Percentiles rank a stretch among this genome's conserved stretches.
Conservation (phyloP, 2,888 invertebrate species). For the Acrobeloides nanus region DNA sequence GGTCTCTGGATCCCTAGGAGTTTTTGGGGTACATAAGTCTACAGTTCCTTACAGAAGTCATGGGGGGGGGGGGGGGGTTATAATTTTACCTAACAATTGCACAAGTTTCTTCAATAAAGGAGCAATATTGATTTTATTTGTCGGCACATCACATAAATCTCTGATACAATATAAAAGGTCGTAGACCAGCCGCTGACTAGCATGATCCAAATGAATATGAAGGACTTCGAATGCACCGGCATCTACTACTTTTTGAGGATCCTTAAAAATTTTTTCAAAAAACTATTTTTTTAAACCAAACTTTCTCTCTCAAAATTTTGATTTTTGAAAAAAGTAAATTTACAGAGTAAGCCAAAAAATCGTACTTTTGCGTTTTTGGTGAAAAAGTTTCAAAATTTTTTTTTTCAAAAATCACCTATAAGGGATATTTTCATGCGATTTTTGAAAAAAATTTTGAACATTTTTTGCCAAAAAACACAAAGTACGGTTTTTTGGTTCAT, state of each 20-base stretch:
- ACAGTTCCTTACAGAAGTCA: too few relatives aligned
- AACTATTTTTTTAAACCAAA: neutral
- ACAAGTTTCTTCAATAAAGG: constrained; percentile 19
- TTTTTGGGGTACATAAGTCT: too few relatives aligned
- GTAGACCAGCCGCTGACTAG: constrained; percentile 29
- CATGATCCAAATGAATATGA: constrained; percentile 22
- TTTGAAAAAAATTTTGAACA: too few relatives aligned
- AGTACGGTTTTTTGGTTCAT: too few relatives aligned
- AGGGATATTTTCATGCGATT: too few relatives aligned
- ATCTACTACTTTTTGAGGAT: constrained; percentile 18
- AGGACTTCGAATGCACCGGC: constrained; percentile 22
- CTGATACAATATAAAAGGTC: constrained; percentile 33
- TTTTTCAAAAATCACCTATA: too few relatives aligned
- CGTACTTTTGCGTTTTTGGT: too few relatives aligned
- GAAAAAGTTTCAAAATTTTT: too few relatives aligned
- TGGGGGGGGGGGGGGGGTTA: neutral
- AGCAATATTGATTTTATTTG: constrained; percentile 9
- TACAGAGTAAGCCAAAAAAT: neutral
- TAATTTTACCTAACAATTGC: constrained; percentile 14
- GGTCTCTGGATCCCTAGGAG: neutral
- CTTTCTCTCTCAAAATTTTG: neutral
- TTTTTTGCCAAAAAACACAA: too few relatives aligned
- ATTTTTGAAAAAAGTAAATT: neutral
- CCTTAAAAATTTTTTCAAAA: constrained; percentile 11
- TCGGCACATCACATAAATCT: constrained; percentile 28